Base-by-base conservation (phyloP, 2,888 invertebrate genomes). In the Theodoxus fluviatilis region DNA sequence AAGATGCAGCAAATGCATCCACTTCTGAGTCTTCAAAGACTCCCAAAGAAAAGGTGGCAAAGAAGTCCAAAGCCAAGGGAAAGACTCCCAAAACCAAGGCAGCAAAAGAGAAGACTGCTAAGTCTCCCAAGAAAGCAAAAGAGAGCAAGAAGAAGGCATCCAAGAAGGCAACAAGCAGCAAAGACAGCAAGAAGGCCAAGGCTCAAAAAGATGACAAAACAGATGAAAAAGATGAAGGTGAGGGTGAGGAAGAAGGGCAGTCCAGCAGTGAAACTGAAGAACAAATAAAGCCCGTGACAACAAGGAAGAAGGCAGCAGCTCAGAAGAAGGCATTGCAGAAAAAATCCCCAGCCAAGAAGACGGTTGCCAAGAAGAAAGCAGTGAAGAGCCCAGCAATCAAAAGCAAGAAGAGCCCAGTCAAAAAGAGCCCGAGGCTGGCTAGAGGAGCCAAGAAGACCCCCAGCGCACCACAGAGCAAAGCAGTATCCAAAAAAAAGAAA, bases 211-310 rank as follows among this genome's bases (percentile, higher is more conserved):
- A 71, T 47, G 69, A 66, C 6, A 68, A 66, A 37, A 71, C 67
- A 49, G 57, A 40, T 49, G 70, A 71, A 40, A 70, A 68, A 43
- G 67, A 69, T 7, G 66, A 70, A 31, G 71, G 47, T 37, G 68
- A 73, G 9, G 74, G 73, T 59, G 77, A 76, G 43, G 63, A 69
- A 33, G 67, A 49, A 40, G 61, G 55, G 3, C 63, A 69, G 38
- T 35, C 55, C 15, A 37, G 33, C 33, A 37, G 15, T 35, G 25
- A 43, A 55, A 28, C 47, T 22, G 38, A 57, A 70, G 28, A 25
- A 25, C 35, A 25, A 35, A 59, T 37, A 35, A 18, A n/a, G 18
- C 25, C 68, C 9, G 25, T 31, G 40, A 38, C 55, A 69, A 35
- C 33, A 40, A 57, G 25, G 9, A 18, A 6, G 33, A 25, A 18